Conservation (phyloP, 2,113 vertebrate genomes). For the Catagonus wagneri region DNA sequence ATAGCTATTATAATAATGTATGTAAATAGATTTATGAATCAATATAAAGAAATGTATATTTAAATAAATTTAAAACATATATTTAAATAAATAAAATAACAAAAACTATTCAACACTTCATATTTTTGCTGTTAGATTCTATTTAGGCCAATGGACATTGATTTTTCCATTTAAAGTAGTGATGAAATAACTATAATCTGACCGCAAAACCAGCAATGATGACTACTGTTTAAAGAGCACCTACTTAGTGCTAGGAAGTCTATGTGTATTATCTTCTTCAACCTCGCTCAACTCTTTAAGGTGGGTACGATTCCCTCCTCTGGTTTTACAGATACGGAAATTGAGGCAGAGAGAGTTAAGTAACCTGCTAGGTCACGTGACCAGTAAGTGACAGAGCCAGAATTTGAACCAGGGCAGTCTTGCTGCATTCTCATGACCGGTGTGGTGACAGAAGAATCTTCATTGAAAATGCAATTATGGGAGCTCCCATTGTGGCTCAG, state of each 20-base stretch:
- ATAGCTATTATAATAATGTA: background rate
- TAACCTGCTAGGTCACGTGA: background rate
- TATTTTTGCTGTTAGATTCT: background rate
- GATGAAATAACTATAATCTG: background rate
- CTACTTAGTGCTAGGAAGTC: background rate
- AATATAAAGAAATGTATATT: background rate
- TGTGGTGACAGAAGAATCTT: background rate
- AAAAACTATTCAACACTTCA: background rate
- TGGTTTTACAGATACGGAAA: background rate
- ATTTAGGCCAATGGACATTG: background rate
- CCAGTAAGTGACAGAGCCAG: background rate
- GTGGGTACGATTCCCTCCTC: background rate
- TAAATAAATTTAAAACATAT: background rate
- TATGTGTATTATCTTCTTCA: accelerated
- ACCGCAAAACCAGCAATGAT: background rate
- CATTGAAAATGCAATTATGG: background rate
- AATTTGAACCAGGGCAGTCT: background rate
- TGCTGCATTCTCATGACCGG: background rate
- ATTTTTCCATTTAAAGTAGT: background rate
- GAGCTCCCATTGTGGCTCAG: too few relatives aligned
- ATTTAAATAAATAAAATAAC: constrained; percentile 6
- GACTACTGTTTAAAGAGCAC: background rate
- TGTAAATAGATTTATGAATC: background rate
- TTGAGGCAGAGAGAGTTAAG: background rate
- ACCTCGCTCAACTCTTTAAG: background rate